Conservation (phyloP, 2,113 vertebrate genomes). For the Ammospiza caudacuta region DNA sequence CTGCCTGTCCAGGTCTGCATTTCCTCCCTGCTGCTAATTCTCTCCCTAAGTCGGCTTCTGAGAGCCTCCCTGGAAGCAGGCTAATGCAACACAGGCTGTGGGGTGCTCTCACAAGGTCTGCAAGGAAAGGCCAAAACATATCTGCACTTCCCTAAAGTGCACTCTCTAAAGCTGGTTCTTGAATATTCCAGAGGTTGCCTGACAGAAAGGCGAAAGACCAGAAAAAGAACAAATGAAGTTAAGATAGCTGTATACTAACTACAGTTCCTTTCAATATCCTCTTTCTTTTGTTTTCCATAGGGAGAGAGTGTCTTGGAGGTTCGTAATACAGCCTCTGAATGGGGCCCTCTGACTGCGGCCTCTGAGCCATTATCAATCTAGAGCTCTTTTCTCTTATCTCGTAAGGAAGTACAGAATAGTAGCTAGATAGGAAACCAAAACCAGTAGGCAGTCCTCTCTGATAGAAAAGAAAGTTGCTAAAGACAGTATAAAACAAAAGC, state of each 20-base stretch:
- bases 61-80: neutral
- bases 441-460: neutral
- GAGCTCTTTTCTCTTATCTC: neutral
- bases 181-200: neutral
- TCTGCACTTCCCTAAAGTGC: neutral
- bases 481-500: neutral
- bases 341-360: neutral
- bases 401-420: neutral
- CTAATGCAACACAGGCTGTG: accelerated
- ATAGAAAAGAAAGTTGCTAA: neutral
- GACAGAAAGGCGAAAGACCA: neutral
- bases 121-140: neutral
- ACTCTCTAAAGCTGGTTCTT: neutral
- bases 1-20: neutral
- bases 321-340: neutral
- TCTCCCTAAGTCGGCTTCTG: neutral
- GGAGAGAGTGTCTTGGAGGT: neutral
- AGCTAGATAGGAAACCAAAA: neutral
- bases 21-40: neutral
- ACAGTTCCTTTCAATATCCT: neutral
- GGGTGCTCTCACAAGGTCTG: neutral
- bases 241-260: neutral
- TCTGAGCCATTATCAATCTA: neutral
- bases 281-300: neutral
- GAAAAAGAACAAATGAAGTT: neutral